Evolutionary conservation across 1,140 invertebrate genomes (phyloP).

Genomic region (Hirudo medicinalis): DNA sequence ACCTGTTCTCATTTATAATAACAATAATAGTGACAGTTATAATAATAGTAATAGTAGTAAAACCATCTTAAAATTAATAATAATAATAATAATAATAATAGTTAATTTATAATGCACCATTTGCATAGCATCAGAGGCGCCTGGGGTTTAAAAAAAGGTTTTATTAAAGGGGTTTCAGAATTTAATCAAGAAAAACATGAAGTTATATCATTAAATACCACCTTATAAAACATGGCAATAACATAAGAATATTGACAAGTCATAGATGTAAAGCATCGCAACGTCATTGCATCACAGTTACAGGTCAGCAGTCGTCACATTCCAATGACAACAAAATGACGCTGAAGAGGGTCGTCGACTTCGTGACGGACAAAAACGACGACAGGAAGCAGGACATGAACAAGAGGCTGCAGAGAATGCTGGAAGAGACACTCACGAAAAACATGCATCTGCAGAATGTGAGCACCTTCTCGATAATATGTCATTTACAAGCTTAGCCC

Average conservation of each 20-base stretch:
- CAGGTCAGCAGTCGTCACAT: slow-evolving; percentile 17
- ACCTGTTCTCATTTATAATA: no score
- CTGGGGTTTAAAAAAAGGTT: no score
- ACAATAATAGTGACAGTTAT: no score
- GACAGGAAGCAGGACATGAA: slow-evolving; percentile 42
- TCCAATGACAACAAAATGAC: slow-evolving; percentile 37
- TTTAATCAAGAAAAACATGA: no score
- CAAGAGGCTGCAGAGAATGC: slow-evolving; percentile 40
- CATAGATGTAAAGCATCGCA: slow-evolving; percentile 21
- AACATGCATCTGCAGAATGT: slow-evolving; percentile 49
- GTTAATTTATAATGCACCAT: no score
- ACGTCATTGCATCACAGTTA: background rate
- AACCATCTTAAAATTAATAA: no score
- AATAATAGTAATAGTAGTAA: no score
- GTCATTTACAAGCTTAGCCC: no score
- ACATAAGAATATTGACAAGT: slow-evolving; percentile 23
- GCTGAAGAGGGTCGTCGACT: slow-evolving; percentile 42
- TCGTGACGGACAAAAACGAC: slow-evolving; percentile 40
- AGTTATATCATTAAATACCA: no score
- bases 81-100: no score
- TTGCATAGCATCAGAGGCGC: no score
- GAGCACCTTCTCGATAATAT: background rate
- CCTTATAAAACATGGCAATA: background rate
- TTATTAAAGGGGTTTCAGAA: no score
- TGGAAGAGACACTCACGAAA: slow-evolving; percentile 49